phyloP scores from a whole-genome alignment of 2,888 invertebrate species.

The Chrysina gloriosa region DNA sequence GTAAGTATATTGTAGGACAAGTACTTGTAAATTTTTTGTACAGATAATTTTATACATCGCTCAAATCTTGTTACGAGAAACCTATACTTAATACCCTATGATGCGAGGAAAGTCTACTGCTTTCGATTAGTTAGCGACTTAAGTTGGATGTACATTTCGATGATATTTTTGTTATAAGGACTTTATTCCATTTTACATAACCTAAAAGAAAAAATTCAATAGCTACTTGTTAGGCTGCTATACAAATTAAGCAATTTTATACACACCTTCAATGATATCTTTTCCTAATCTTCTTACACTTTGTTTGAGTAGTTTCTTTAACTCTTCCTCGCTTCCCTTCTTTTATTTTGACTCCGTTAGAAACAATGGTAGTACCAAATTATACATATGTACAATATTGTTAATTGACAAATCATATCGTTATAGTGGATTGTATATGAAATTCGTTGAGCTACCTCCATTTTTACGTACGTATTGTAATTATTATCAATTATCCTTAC shows the following conservation, averaged over 20 bases:
- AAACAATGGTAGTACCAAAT: neutral
- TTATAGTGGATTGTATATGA: neutral
- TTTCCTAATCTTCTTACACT: too few relatives aligned
- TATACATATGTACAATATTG: neutral
- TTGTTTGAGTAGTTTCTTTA: too few relatives aligned
- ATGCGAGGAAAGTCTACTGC: neutral
- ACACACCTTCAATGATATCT: too few relatives aligned
- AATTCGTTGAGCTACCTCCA: constrained; percentile 1
- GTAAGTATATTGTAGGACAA: constrained; percentile 17
- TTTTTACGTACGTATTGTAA: constrained; percentile 5
- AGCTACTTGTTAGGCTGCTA: too few relatives aligned
- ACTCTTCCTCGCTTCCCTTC: too few relatives aligned
- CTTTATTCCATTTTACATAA: too few relatives aligned
- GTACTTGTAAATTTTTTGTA: constrained; percentile 33
- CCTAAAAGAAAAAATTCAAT: too few relatives aligned
- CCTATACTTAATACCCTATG: neutral
- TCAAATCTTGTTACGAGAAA: constrained; percentile 33
- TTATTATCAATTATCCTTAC: too few relatives aligned
- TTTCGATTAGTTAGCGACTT: neutral
- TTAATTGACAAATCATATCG: neutral
- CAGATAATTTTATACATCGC: constrained; percentile 37
- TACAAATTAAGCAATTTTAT: too few relatives aligned
- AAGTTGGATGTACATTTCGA: neutral
- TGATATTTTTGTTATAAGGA: too few relatives aligned
- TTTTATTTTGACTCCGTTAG: too few relatives aligned